These are phyloP conservation scores for Taeniopygia guttata DNA, from an alignment of 2,797 vertebrate genomes.

Conservation along the genomic window DNA sequence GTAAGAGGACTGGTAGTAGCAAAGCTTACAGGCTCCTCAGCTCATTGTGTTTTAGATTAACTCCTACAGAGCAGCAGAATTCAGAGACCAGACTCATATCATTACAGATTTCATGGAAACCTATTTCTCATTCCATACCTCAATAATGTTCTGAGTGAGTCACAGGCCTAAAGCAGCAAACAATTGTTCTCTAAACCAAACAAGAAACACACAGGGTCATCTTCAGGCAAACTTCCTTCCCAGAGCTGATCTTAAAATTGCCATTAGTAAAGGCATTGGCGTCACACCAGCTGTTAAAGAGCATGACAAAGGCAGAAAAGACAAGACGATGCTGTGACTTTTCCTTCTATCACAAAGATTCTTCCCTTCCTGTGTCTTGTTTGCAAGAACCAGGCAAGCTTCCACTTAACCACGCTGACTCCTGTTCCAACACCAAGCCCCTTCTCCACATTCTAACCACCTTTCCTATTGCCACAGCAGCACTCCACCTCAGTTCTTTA, in stretches of 20 bases:
- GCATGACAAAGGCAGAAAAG: neutral
- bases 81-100: neutral
- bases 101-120: neutral
- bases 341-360: fast-evolving
- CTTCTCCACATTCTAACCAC: neutral
- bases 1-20: neutral
- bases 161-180: neutral
- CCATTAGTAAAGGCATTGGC: neutral
- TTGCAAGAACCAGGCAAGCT: neutral
- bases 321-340: neutral
- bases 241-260: neutral
- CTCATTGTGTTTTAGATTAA: neutral
- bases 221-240: neutral
- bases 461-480: neutral
- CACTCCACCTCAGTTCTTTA: neutral
- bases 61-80: neutral
- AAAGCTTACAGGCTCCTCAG: neutral
- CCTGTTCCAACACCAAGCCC: neutral
- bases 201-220: fast-evolving
- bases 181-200: fast-evolving
- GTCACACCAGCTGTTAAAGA: neutral
- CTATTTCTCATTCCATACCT: neutral
- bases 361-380: neutral
- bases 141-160: neutral
- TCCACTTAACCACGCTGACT: neutral